phyloP scores from a whole-genome alignment of 2,797 vertebrate species.

The Peromyscus eremicus region DNA sequence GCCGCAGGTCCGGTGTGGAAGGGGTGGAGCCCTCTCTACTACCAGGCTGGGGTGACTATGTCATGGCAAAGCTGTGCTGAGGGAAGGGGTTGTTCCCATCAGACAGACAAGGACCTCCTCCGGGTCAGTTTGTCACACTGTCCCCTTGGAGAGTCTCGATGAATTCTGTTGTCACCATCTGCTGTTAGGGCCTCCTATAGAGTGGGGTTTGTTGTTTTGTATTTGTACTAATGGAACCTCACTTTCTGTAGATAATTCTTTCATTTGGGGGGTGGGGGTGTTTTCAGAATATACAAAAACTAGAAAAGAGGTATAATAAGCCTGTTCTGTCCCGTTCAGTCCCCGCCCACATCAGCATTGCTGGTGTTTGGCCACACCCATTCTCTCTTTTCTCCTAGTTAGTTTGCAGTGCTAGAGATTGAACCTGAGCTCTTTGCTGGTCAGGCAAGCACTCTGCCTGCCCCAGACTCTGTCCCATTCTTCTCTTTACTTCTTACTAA shows the following conservation, averaged over 20 bases:
- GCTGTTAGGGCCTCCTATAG: neutral
- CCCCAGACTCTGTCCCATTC: neutral
- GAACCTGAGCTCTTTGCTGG: neutral
- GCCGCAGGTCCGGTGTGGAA: neutral
- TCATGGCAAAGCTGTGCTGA: neutral
- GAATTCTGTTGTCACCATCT: neutral
- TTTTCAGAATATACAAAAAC: neutral
- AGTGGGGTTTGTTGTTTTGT: neutral
- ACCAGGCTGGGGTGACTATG: neutral
- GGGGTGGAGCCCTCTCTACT: neutral
- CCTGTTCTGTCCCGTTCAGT: neutral
- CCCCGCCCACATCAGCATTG: rapidly evolving
- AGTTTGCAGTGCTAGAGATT: neutral
- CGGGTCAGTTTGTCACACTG: no score
- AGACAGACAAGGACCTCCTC: neutral
- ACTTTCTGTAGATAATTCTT: neutral
- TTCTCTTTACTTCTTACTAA: neutral
- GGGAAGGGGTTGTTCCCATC: neutral
- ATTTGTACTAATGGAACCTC: neutral
- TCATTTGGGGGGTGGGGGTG: neutral
- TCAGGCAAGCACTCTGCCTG: neutral
- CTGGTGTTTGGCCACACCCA: no score
- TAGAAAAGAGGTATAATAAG: neutral
- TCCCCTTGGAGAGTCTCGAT: neutral
- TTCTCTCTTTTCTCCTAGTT: neutral